These are phyloP conservation scores for Thunnus albacares DNA, from an alignment of 2,797 vertebrate genomes.

Conservation along the genomic window DNA sequence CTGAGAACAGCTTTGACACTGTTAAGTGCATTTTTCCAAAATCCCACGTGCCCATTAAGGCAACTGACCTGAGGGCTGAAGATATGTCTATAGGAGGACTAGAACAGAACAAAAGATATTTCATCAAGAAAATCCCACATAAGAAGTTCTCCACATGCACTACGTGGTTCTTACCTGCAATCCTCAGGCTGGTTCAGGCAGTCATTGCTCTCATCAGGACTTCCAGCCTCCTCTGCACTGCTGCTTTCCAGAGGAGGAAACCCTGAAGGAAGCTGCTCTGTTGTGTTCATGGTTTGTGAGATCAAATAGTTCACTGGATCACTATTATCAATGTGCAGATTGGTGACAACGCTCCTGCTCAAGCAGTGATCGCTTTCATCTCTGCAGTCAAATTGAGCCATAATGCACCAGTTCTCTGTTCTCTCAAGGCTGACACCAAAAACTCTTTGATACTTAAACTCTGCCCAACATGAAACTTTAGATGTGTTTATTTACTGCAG, in stretches of 20 bases:
- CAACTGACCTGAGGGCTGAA: slow-evolving; percentile 69
- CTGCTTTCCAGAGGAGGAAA: slow-evolving; percentile 6
- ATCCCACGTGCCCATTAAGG: slow-evolving; percentile 34
- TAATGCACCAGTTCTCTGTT: neutral
- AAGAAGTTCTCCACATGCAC: neutral
- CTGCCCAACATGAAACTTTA: neutral
- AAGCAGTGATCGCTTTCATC: slow-evolving; percentile 10
- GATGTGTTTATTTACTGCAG: neutral
- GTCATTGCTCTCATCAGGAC: neutral
- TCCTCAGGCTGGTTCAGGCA: slow-evolving; percentile 15
- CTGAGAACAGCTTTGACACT: slow-evolving; percentile 37
- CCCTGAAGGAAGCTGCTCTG: neutral
- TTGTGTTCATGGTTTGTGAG: slow-evolving; percentile 3
- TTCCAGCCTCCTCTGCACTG: neutral
- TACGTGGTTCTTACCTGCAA: slow-evolving; percentile 52
- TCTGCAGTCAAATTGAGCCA: slow-evolving; percentile 36
- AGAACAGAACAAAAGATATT: neutral
- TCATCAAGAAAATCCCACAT: neutral
- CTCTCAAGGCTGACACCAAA: neutral
- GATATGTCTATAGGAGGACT: slow-evolving; percentile 68
- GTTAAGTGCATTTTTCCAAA: slow-evolving; percentile 30
- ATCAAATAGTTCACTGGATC: neutral
- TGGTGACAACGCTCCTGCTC: neutral
- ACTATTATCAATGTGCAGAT: neutral
- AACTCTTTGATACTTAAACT: neutral